Base-by-base conservation (phyloP, 2,113 vertebrate species). In the Eurystomus gularis region DNA sequence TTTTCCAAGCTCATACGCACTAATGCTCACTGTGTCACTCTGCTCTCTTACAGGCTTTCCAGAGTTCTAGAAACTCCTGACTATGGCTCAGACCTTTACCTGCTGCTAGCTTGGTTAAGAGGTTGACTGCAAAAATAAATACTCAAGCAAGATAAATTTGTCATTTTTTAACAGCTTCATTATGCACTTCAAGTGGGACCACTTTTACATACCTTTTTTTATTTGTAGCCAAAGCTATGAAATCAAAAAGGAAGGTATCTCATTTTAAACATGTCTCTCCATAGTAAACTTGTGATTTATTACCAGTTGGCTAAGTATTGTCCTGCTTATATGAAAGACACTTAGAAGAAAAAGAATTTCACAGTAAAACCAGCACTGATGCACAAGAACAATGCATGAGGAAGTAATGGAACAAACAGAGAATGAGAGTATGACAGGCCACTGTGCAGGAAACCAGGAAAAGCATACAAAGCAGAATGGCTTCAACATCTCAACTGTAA, bases 301-400 rank as follows among this genome's bases (percentile, higher is more conserved):
- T 76, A 51, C 51, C 11, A 54, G 6, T 54, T 73, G 29, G 4
- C 20, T 21, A 18, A 31, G 7, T n/a, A 25, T 23, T 81, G 21
- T 48, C n/a, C 12, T 48, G 23, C 40, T 44, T 23, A 42, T 20
- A 68, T 44, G 51, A 52, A 92, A 76, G 37, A 19, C 13, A 23
- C 29, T 55, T 66, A 4, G 21, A 86, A 70, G 25, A 10, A 57
- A 78, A 71, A 1, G 6, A 35, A 24, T 52, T 35, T 7, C 10
- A 12, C 7, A 19, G 11, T n/a, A 55, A 71, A 62, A 31, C 7
- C n/a, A 42, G 29, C 15, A 71, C n/a, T 8, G 17, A 5, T 2
- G 8, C 33, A 26, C 13, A 37, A 35, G 16, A 89, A 7, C 9
- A 71, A 23, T 6, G 16, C 7, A 35, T 0, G 0, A 28, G 15